These are phyloP conservation scores for Saimiri boliviensis DNA, from an alignment of 2,113 vertebrate species.

Conservation along the genomic window DNA sequence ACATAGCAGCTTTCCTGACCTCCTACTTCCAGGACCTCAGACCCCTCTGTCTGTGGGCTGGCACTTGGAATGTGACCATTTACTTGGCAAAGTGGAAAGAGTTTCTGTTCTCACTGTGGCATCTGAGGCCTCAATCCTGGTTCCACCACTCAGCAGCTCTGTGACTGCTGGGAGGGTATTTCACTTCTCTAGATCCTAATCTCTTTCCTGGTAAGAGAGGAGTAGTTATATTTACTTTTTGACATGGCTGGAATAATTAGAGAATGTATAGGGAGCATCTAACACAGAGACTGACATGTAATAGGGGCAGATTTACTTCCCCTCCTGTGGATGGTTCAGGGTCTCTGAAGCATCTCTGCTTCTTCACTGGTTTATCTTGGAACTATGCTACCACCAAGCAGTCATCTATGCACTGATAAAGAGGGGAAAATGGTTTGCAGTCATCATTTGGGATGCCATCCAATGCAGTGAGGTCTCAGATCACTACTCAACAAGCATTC, in stretches of 20 bases:
- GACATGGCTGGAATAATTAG: neutral
- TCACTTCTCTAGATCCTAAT: neutral
- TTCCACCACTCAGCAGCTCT: neutral
- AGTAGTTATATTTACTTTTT: neutral
- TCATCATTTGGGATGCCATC: neutral
- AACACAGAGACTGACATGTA: accelerated
- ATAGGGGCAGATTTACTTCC: neutral
- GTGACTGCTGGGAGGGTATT: neutral
- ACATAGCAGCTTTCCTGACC: neutral
- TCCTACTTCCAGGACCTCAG: neutral
- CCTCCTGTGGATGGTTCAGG: neutral
- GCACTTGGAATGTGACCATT: accelerated
- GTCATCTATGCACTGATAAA: neutral
- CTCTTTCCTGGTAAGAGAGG: neutral
- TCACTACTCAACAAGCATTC: neutral
- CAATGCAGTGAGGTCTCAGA: neutral
- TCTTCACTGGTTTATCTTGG: neutral
- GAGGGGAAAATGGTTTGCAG: neutral
- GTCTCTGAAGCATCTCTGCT: neutral
- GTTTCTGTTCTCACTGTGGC: neutral
- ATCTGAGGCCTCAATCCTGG: neutral
- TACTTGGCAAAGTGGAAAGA: neutral
- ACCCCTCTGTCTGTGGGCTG: neutral
- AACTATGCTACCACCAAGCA: accelerated
- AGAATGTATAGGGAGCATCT: neutral